Percentiles rank a stretch among this genome's conserved stretches.
Conservation (phyloP, 2,113 vertebrate species). For the Chrysochloris asiatica region DNA sequence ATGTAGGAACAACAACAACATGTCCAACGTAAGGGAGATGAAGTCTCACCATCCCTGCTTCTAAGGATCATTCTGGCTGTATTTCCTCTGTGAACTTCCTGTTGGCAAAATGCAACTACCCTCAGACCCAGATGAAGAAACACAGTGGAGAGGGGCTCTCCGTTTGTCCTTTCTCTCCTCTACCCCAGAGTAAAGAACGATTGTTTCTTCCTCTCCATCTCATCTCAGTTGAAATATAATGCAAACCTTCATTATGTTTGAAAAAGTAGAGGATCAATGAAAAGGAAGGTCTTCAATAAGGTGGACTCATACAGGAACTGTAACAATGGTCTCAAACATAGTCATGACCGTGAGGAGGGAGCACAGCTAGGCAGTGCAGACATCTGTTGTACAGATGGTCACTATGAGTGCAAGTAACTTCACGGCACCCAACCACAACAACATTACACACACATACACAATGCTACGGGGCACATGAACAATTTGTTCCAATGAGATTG, state of each 20-base stretch:
- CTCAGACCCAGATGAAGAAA: background rate
- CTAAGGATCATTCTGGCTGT: background rate
- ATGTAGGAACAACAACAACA: too few species aligned
- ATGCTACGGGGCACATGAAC: background rate
- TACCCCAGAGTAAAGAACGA: background rate
- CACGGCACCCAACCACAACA: too few species aligned
- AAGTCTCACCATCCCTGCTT: background rate
- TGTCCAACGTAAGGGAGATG: background rate
- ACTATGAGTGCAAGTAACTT: too few species aligned
- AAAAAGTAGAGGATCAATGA: too few species aligned
- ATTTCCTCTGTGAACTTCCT: background rate
- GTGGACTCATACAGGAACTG: too few species aligned
- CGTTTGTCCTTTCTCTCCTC: background rate
- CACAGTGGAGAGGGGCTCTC: background rate
- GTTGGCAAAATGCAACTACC: background rate
- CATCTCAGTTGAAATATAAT: background rate
- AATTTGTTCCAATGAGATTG: background rate
- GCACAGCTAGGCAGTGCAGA: too few species aligned
- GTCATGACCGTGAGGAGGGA: too few species aligned
- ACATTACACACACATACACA: too few species aligned
- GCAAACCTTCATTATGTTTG: too few species aligned
- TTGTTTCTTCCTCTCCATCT: rapidly evolving
- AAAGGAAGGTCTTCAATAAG: too few species aligned
- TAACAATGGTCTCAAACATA: too few species aligned
- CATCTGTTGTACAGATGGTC: too few species aligned